Percentiles rank a stretch among this genome's conserved stretches.
Evolutionary conservation across 2,797 vertebrate genomes (phyloP).

Genomic region (Acanthornis magna): DNA sequence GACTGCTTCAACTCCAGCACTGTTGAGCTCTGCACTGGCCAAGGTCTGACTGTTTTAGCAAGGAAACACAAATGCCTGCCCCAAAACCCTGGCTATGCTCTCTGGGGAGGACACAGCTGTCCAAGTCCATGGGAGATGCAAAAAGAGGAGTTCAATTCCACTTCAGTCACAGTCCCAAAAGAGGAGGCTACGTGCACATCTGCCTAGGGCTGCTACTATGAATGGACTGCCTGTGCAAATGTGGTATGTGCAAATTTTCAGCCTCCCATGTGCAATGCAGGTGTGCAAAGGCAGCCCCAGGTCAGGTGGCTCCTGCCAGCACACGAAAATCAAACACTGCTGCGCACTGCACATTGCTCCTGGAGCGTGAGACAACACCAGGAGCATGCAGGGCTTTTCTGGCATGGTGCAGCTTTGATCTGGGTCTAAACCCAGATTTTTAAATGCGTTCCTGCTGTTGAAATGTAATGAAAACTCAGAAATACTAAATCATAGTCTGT

Average conservation of each 20-base stretch:
- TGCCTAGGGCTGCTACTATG: neutral
- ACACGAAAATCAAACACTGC: neutral
- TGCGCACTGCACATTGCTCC: accelerated
- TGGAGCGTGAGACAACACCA: accelerated
- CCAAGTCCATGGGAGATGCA: accelerated
- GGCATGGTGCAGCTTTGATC: neutral
- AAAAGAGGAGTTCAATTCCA: accelerated
- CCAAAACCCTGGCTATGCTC: accelerated
- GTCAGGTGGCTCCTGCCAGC: neutral
- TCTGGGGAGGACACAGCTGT: neutral
- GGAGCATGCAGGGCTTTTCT: neutral
- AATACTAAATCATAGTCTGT: neutral
- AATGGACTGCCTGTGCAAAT: neutral
- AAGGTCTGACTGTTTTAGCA: neutral
- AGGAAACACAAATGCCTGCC: neutral
- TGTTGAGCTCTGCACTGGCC: neutral
- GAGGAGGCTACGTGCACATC: accelerated
- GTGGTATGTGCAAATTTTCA: accelerated
- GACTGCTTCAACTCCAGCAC: neutral
- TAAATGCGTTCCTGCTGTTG: neutral
- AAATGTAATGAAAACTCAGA: neutral
- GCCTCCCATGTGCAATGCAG: neutral
- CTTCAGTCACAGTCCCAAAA: accelerated
- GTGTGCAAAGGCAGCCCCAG: neutral
- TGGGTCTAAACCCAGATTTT: neutral